Evolutionary conservation across 2,888 invertebrate genomes (phyloP), one percentile per base, ranked within the genome.

Genomic region (Nasonovia ribisnigri): DNA sequence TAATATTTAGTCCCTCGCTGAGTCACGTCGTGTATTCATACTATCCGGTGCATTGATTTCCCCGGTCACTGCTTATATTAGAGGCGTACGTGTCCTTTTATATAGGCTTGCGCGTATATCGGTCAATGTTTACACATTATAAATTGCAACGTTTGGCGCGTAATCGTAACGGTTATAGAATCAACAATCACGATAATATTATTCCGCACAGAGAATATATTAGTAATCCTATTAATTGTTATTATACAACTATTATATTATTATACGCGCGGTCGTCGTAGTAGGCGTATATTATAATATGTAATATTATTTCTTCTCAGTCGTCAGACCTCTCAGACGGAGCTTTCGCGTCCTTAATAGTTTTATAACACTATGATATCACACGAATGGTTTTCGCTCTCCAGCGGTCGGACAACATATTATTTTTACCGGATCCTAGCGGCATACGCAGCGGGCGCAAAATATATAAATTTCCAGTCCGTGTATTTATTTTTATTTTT

Each of bases 401-500:
- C 77, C 36, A 77, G 36, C 2, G 36, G 36, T 36, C 36, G 36
- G 20, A 24, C 36, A 36, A 36, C 77, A 77, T 77, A 77, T 46
- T 46, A 46, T 77, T 77, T 77, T 77, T 77, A 77, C 36, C 20
- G 8, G 20, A 77, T 36, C 3, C 20, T 36, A n/a, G 77, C 8
- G 77, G 36, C 77, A 77, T 13, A 36, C 84, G n/a, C 84, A 54
- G 54, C 91, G 46, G 84, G n/a, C 11, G 54, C 43, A 84, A 43
- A 57, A 84, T 84, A 84, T 84, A 91, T 86, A 57, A n/a, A 60
- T 91, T 91, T 91, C 57, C 57, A n/a, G 91, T 6, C 43, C n/a
- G n/a, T 42, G 84, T 54, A 43, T 60, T 60, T 46, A 54, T 57
- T 54, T 77, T 36, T 86, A 36, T 57, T 46, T 51, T 84, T 16